Conservation (phyloP, 1,140 invertebrate species). For the Heliconius hewitsoni region DNA sequence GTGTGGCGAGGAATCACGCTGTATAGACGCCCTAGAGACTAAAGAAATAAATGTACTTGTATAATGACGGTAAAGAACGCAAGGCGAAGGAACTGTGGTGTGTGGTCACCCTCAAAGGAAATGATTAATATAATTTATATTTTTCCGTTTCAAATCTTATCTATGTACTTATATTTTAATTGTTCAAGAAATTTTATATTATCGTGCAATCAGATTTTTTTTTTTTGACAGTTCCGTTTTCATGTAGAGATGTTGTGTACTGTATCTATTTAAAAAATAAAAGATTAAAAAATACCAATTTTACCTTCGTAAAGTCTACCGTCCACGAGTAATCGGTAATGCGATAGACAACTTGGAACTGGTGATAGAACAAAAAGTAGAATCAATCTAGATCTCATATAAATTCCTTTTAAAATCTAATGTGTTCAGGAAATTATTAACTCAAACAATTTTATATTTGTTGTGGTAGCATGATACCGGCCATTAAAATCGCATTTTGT, state of each 20-base stretch:
- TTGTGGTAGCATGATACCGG: conserved; percentile 48
- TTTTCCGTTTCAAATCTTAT: background rate
- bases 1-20: conserved; percentile 75
- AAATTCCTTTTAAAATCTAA: conserved; percentile 25
- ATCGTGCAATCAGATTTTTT: background rate
- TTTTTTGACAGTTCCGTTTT: background rate
- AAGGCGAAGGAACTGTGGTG: conserved; percentile 57
- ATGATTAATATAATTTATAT: conserved; percentile 25
- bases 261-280: no score
- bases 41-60: conserved; percentile 46
- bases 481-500: conserved; percentile 57
- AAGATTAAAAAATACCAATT: no score
- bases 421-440: conserved; percentile 43
- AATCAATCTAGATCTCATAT: background rate
- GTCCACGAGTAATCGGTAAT: no score
- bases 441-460: conserved; percentile 47
- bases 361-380: no score
- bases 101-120: conserved; percentile 65
- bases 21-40: conserved; percentile 64
- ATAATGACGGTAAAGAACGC: conserved; percentile 59
- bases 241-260: background rate
- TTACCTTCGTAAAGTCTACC: no score
- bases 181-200: background rate
- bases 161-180: background rate
- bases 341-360: no score